Evolutionary conservation across 2,113 vertebrate species (phyloP), one percentile per base, ranked within the genome.

Genomic region (Octodon degus): DNA sequence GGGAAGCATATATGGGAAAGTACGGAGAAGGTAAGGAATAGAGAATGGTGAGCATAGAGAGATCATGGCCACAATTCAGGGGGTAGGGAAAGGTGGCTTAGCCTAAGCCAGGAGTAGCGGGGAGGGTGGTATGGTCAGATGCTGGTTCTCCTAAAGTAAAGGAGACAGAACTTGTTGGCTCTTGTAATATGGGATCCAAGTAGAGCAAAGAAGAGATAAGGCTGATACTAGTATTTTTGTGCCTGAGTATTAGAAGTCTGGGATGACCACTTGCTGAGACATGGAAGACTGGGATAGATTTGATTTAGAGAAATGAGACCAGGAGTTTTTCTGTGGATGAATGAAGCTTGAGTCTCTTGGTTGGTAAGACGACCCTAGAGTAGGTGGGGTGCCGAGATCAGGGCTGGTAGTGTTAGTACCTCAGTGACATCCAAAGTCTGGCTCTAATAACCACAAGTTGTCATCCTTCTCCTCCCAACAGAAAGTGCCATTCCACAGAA

Each of bases 11-110:
- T 11, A 80, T 24, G 63, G 68, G 27, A 43, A 16, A 4, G 37
- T 1, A 0, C 22, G 27, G 20, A 19, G 12, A 43, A 60, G 8
- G 1, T 10, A 4, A 0, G 40, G 20, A 19, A 50, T 22, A 22
- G 40, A 0, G 12, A 17, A 84, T 25, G 4, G 65, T 16, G 32
- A 32, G 1, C 5, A 10, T 25, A 25, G 62, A 25, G 9, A 63
- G 62, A 9, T 9, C 62, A 63, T 7, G 9, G 62, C 62, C 62
- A 63, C 62, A 10, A 10, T 27, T 63, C 62, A 63, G 62, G 62
- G 60, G 62, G 62, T 24, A 63, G 62, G 9, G 62, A 8, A 25
- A 63, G 62, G 20, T 10, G 24, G 62, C 24, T 63, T 10, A 27
- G 24, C 24, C 62, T 63, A 63, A 27, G 62, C 24, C 27, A 27